Base-by-base conservation (phyloP, 2,888 invertebrate species). In the Tyria jacobaeae region DNA sequence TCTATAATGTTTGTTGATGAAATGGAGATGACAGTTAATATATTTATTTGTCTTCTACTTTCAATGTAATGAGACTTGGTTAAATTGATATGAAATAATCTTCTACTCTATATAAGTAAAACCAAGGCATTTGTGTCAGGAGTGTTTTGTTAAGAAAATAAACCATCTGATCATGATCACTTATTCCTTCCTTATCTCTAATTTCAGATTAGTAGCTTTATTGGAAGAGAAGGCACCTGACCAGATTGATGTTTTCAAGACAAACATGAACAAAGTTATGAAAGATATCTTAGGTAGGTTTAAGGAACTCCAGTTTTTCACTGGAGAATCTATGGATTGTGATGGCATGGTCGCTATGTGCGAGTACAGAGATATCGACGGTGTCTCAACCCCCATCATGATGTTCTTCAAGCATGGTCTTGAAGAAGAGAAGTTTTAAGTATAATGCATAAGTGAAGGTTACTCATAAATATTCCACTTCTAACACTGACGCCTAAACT, bases 401-500 rank as follows among this genome's bases (percentile, higher is more conserved):
- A 98, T 99, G 97, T 98, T 98, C 94, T 98, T 98, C 94, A 99
- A 99, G 93, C 99, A 99, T 82, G 99, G 99, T 70, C 95, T 99
- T 68, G 96, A 97, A 62, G 99, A 98, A 90, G 99, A 99, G 94
- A 99, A 99, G 94, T 98, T 97, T 94, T 98, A 97, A 92, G 62
- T 75, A 62, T 79, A 64, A 73, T 78, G 3, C 35, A 74, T 80
- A 90, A 87, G 87, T 84, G 82, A 85, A 86, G 64, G 81, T 71
- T 84, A 84, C 85, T 90, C 86, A 86, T 86, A 68, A 59, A 82
- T 82, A 87, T 89, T 89, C 89, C 89, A 87, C 79, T 81, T 83
- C 57, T 76, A 78, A 78, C 70, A 80, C 81, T 79, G 80, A 79
- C 84, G 88, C 87, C 87, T 89, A 87, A 66, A 86, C 80, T 80